Evolutionary conservation across 2,888 invertebrate species (phyloP), one percentile per base, ranked within the genome.

Genomic region (Apotomis capreana): DNA sequence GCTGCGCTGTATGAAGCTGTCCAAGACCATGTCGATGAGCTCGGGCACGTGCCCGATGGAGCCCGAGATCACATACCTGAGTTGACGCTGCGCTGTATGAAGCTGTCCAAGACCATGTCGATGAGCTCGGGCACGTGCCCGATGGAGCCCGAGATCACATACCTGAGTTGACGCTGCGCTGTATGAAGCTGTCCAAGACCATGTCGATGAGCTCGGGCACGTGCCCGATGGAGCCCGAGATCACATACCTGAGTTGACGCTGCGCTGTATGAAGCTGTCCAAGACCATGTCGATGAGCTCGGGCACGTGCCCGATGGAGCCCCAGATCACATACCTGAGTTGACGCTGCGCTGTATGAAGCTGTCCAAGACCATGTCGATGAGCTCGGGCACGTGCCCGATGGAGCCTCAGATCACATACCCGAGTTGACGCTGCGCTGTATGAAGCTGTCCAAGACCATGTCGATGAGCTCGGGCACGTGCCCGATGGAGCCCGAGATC

Each of bases 1-100:
- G 57, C 97, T 98, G 76, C 97, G 94, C 82, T 98, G 98, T 84
- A 99, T 97, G 82, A 99, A 99, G 89, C 98, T 98, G 84, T 99
- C 99, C 57, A 99, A 92, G 54, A 99, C 99, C 95, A 98, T 98
- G 84, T 99, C 99, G 37, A 99, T 97, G 3, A 99, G 94, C 84
- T 99, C 99, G 0, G 98, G 98, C 77, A 99, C 97, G 81, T 96
- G 96, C 0, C 99, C 99, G 63, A 99, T 97, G 52, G 98, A 98
- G 67, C 98, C 98, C 99, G 99, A 99, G 78, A 99, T 99, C 94
- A n/a, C n/a, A n/a, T n/a, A n/a, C n/a, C n/a, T n/a, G n/a, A n/a
- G 65, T 96, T 96, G 26, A 98, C 97, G 57, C 97, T 98, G 76
- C 97, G 94, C 82, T 98, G 98, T 84, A 99, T 97, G 82, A 99